Base-by-base conservation (phyloP, 1,140 invertebrate genomes). In the Lethrus apterus region DNA sequence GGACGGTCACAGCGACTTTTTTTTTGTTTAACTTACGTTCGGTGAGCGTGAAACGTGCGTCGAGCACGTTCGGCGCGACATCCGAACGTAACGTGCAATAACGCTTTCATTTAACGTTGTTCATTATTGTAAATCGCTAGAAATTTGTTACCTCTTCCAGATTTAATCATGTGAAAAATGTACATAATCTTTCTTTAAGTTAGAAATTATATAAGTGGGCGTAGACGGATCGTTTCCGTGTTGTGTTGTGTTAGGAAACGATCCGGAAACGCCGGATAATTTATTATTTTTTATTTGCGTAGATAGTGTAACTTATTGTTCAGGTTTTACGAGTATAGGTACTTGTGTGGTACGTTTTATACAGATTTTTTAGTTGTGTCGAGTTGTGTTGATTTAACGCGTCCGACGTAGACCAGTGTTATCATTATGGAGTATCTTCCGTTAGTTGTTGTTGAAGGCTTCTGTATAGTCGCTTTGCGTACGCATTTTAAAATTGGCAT, bases 51-150 rank as follows among this genome's bases (percentile, higher is more conserved):
- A 7, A 18, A 17, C 8, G 36, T 21, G 9, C 10, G 24, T 29
- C 19, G 34, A 17, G 19, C 20, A 36, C 33, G 34, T 29, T 20
- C 18, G 17, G n/a, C n/a, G 10, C 4, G 19, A 26, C 19, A 35
- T 47, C 46, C 33, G 32, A 38, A 35, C 41, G 36, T 47, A 41
- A 21, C 17, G 56, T 56, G 54, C 55, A 56, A 59, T 59, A 57
- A 54, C 51, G 50, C 46, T 57, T 57, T 48, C 42, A 29, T 51
- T 32, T 36, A 46, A 44, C 57, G 55, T 57, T 59, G 52, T 59
- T 62, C 59, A 62, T 62, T 62, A 62, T 61, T 56, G 52, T 58
- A 56, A 59, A 47, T 62, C 56, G 59, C 57, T 59, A 59, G 44
- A 19, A 38, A 38, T 7, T 42, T 48, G 47, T 44, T 49, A 44